Base-by-base conservation (phyloP, 2,797 vertebrate genomes). In the Threskiornis aethiopicus region DNA sequence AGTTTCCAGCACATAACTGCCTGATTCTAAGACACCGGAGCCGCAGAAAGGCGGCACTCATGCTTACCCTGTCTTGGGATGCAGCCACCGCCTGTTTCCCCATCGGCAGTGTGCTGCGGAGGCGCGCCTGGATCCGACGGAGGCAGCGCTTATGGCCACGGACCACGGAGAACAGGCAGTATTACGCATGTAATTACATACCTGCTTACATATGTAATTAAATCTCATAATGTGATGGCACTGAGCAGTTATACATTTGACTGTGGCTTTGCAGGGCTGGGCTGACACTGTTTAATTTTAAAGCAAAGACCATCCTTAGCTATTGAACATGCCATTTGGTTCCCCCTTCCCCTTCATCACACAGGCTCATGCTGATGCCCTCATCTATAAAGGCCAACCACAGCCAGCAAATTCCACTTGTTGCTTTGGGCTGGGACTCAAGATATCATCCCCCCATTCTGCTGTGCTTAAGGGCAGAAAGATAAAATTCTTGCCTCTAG, bases 261-360 rank as follows among this genome's bases (percentile, higher is more conserved):
- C 16, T 19, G 47, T 2, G n/a, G 72, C 67, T 57, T 16, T 26
- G n/a, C 42, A 64, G 55, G 67, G 75, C 49, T 47, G 61, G 33
- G 41, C 22, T n/a, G 58, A 46, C 17, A 6, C 31, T 1, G 28
- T 11, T 57, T 42, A 14, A 37, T 72, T 39, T 59, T 33, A 64
- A 31, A 65, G 55, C 31, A 31, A 78, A 62, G 65, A n/a, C n/a
- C n/a, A 28, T 2, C 33, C 41, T 61, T 6, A 35, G 41, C 59
- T 62, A 9, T 2, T 0, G 0, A 54, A 58, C 0, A 1, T 6
- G 46, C 19, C 41, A 6, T 16, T 13, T 1, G 3, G 12, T 25
- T 72, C 29, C 47, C 9, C 37, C 42, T 22, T 16, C 10, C 44
- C 31, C 49, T n/a, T 54, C 37, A 33, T 9, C 73, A 8, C 9